phyloP scores from a whole-genome alignment of 2,888 invertebrate genomes.

The Mantis religiosa region DNA sequence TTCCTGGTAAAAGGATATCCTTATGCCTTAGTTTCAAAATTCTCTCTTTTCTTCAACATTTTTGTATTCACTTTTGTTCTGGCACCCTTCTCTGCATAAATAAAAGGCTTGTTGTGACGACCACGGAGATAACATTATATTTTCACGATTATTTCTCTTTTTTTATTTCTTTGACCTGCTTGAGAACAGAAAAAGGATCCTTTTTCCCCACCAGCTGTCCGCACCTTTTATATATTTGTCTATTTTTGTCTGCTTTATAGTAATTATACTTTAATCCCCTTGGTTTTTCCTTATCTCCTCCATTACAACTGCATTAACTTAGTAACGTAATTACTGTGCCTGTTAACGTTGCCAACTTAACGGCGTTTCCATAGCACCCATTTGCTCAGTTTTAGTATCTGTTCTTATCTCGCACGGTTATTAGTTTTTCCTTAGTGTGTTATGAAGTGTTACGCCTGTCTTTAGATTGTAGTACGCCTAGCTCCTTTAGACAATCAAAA shows the following conservation, averaged over 20 bases:
- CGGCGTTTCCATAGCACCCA: not conserved
- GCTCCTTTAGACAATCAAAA: no score
- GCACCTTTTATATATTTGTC: not conserved
- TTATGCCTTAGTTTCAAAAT: no score
- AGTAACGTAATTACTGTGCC: not conserved
- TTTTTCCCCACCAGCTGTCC: not conserved
- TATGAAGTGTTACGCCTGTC: not conserved
- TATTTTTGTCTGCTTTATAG: not conserved
- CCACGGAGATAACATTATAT: not conserved
- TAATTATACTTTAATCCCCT: not conserved
- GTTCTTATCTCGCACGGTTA: not conserved
- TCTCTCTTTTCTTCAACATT: no score
- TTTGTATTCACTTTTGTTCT: no score
- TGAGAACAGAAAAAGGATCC: not conserved
- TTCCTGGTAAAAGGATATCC: no score
- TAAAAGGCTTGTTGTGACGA: no score
- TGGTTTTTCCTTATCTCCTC: not conserved
- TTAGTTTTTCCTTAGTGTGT: not conserved
- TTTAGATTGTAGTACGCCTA: not conserved
- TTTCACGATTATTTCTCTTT: not conserved
- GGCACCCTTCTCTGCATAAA: no score
- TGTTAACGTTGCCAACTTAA: not conserved
- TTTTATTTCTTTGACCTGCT: not conserved
- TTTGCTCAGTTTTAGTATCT: not conserved
- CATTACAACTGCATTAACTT: not conserved